Conservation (phyloP, 2,888 invertebrate genomes). For the Sialis fuliginosa region DNA sequence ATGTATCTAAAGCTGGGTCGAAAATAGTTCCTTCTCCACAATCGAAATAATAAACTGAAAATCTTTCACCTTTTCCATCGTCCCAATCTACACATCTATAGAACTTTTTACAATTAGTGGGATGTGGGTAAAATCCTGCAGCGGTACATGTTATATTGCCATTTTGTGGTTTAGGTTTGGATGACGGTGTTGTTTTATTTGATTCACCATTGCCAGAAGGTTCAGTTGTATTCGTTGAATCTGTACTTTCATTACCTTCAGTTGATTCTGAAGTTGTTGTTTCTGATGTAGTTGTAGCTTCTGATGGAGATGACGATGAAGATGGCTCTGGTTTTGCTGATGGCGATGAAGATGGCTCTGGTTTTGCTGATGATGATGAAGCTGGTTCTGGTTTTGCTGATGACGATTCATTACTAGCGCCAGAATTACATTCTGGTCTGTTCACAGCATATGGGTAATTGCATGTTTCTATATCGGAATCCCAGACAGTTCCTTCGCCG, state of each 20-base stretch:
- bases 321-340: constrained; percentile 5
- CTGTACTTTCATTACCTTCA: constrained; percentile 6
- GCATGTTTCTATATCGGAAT: constrained; percentile 34
- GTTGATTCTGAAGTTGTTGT: constrained; percentile 4
- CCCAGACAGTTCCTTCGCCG: constrained; percentile 38
- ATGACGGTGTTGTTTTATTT: neutral
- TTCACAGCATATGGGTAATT: constrained; percentile 28
- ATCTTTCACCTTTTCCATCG: constrained; percentile 9
- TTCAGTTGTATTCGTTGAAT: constrained; percentile 3
- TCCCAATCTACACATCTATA: constrained; percentile 18
- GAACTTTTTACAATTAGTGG: constrained; percentile 19
- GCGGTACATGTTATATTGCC: constrained; percentile 13
- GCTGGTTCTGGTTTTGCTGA: constrained; percentile 4
- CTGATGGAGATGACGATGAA: constrained; percentile 5
- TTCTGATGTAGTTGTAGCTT: constrained; percentile 4
- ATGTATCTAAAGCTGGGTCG: constrained; percentile 42
- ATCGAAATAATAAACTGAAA: constrained; percentile 18
- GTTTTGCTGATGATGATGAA: constrained; percentile 3
- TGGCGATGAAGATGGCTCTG: constrained; percentile 5
- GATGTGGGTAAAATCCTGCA: constrained; percentile 19
- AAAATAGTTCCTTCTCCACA: constrained; percentile 49
- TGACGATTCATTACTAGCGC: constrained; percentile 1
- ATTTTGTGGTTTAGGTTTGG: constrained; percentile 8
- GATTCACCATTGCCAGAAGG: neutral
- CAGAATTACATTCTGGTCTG: constrained; percentile 12